Base-by-base conservation (phyloP, 2,888 invertebrate genomes). In the Vanessa cardui region DNA sequence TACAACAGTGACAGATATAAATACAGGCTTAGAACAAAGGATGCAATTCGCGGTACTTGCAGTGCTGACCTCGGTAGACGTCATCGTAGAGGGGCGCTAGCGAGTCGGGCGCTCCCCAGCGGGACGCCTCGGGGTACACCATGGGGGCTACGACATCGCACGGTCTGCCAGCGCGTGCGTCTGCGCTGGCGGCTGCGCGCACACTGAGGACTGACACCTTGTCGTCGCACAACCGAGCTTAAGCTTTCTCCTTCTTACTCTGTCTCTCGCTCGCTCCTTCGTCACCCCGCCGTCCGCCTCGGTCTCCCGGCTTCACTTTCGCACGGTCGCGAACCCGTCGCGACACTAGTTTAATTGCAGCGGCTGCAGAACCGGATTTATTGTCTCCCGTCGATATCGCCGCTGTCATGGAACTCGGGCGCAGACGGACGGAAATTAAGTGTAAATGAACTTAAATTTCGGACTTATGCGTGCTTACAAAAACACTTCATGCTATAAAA, bases 51-150 rank as follows among this genome's bases (percentile, higher is more conserved):
- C 77, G 78, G 78, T 78, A 78, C 75, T 80, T 80, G 80, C 78
- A 78, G 84, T 85, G 86, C 93, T 94, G 92, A 94, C 94, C 94
- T 92, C 94, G 87, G 87, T 94, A 94, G 83, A 94, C 94, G 90
- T 94, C 94, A 84, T 94, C 94, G 92, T 94, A 94, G 86, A 94
- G 94, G 85, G 94, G 94, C 80, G 94, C 93, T 91, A 94, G 94
- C 78, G 94, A 93, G 85, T 94, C 94, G 90, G 94, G 94, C 92
- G 90, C 94, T 94, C 90, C 92, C 92, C 93, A 93, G 83, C 93
- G 92, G 86, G 90, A 83, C 79, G 94, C 92, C 88, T 94, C 94
- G 78, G 94, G 94, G 88, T 94, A 94, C 84, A 94, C 94, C 78
- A 78, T 79, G 76, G 76, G 88, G 86, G 81, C 85, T 85, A 87